Conservation (phyloP, 2,888 invertebrate genomes). For the Lasiommata megera region DNA sequence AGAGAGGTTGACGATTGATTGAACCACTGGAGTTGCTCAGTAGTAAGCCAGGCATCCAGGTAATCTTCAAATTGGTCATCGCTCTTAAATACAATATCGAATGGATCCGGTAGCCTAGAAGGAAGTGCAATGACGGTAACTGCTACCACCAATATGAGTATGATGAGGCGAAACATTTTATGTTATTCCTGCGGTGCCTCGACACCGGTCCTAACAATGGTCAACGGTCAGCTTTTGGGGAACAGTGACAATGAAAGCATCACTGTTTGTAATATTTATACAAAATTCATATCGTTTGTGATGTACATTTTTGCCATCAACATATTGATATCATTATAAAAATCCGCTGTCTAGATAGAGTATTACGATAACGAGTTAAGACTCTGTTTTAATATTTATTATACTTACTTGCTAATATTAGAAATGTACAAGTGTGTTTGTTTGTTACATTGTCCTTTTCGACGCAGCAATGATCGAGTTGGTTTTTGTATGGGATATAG, state of each 20-base stretch:
- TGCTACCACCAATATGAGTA: constrained; percentile 38
- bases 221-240: neutral
- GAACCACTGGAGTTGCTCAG: constrained; percentile 47
- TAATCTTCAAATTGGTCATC: constrained; percentile 76
- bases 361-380: constrained; percentile 13
- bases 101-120: constrained; percentile 53
- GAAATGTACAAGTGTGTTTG: neutral
- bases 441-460: neutral
- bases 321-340: neutral
- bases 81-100: constrained; percentile 53
- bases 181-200: neutral
- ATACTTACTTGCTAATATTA: neutral
- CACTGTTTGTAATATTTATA: constrained; percentile 22
- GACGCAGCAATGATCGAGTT: neutral
- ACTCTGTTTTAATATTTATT: neutral
- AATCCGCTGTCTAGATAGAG: neutral
- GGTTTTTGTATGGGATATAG: no score
- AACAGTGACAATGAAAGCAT: constrained; percentile 4
- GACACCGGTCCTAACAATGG: neutral
- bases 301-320: neutral
- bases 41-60: constrained; percentile 62
- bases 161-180: constrained; percentile 30
- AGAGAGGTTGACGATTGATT: constrained; percentile 39
- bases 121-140: constrained; percentile 41
- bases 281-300: constrained; percentile 11